Evolutionary conservation across 2,113 vertebrate species (phyloP).

Genomic region (Pseudorasbora parva): DNA sequence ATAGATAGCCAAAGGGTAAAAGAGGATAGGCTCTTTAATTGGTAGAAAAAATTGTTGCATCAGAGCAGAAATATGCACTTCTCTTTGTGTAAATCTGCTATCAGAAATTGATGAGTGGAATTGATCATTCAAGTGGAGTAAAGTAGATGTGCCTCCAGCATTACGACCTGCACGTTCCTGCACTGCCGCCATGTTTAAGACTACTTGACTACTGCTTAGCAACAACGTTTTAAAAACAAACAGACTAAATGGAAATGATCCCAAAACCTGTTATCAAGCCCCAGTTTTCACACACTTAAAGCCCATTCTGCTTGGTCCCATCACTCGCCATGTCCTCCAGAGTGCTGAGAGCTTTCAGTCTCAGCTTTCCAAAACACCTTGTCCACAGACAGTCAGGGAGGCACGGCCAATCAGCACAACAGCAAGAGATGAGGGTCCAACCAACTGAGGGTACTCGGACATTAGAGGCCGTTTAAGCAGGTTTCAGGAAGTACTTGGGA

Average conservation of each 20-base stretch:
- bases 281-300: slow-evolving; percentile 78
- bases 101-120: not conserved
- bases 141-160: slow-evolving; percentile 23
- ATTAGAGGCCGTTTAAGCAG: not conserved
- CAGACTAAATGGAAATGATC: slow-evolving; percentile 67
- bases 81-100: not conserved
- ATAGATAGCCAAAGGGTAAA: not conserved
- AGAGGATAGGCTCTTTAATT: not conserved
- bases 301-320: slow-evolving; percentile 70
- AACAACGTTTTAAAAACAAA: slow-evolving; percentile 58
- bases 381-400: slow-evolving; percentile 66
- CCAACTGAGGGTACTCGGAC: not conserved
- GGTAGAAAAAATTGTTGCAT: not conserved
- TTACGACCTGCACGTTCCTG: not conserved
- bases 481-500: not conserved
- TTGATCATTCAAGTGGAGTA: not conserved
- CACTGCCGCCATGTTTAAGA: slow-evolving; percentile 42
- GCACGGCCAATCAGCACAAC: slow-evolving; percentile 5
- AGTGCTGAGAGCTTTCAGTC: slow-evolving; percentile 73
- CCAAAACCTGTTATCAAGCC: slow-evolving; percentile 77
- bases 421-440: not conserved
- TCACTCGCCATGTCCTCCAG: slow-evolving; percentile 78
- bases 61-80: not conserved
- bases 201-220: slow-evolving; percentile 55
- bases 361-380: slow-evolving; percentile 79